These are phyloP conservation scores for Alcedo quadribrachys DNA, from an alignment of 2,797 vertebrate genomes.

Conservation along the genomic window DNA sequence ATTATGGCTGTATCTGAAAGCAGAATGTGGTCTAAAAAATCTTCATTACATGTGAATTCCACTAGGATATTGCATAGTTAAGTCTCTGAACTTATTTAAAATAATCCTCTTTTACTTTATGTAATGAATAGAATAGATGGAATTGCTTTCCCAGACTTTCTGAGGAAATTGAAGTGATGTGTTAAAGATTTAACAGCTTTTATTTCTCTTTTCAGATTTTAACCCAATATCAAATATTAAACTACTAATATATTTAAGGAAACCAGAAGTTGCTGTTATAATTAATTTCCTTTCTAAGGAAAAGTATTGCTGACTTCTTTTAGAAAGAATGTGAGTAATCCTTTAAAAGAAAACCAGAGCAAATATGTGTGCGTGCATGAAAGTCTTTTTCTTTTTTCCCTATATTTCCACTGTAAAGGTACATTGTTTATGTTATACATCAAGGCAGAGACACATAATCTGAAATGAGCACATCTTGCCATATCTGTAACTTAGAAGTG, in stretches of 20 bases:
- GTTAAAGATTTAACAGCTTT: conserved; percentile 61
- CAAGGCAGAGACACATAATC: not conserved
- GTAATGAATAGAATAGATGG: conserved; percentile 39
- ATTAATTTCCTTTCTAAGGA: conserved; percentile 43
- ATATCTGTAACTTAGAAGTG: not conserved
- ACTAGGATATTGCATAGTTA: conserved; percentile 32
- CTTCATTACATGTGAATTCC: conserved; percentile 17
- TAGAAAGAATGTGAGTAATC: conserved; percentile 5
- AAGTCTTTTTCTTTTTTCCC: not conserved
- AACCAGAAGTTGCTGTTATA: conserved; percentile 26
- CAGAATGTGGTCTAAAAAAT: conserved; percentile 10
- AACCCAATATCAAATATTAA: conserved; percentile 61
- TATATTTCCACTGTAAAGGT: not conserved
- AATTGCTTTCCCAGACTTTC: conserved; percentile 49
- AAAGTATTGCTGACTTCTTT: not conserved
- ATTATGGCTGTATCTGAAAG: not conserved
- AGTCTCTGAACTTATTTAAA: conserved; percentile 42
- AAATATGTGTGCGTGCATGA: not conserved
- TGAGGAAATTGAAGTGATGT: conserved; percentile 53
- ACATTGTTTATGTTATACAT: not conserved
- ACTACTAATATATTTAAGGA: conserved; percentile 38
- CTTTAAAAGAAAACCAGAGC: not conserved
- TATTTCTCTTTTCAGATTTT: conserved; percentile 59
- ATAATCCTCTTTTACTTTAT: conserved; percentile 42
- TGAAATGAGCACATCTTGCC: not conserved